Evolutionary conservation across 2,797 vertebrate genomes (phyloP), one percentile per base, ranked within the genome.

Genomic region (Huso huso): DNA sequence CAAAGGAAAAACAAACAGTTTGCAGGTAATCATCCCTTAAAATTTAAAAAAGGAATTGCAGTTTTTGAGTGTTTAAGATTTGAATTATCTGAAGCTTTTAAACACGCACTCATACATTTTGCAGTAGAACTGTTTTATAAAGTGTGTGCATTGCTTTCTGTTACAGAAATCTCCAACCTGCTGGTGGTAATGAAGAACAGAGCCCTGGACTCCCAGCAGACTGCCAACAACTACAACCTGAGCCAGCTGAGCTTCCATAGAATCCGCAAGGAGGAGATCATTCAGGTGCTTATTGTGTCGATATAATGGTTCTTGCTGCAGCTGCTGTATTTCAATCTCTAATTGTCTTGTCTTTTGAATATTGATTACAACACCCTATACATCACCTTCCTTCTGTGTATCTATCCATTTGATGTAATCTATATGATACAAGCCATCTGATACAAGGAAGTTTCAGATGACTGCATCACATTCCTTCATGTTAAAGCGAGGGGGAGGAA

Each of bases 151-250:
- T n/a, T 48, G 13, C 0, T 66, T 49, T 72, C 60, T 73, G 49
- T 79, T 83, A 23, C 85, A 99, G 97, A 99, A 85, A 87, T 96
- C 69, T 98, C 97, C 51, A 99, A 99, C 78, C 79, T 99, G 69
- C 85, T 99, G 52, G 94, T 99, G 78, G 92, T 95, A 65, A 97
- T 94, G 13, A 95, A 93, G 78, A 83, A 87, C 8, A 89, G 90
- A 79, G 92, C 91, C 0, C 84, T 84, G 6, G 68, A 66, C 13
- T 68, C 70, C 15, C 84, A 83, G 83, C 88, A 88, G 23, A 83
- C 89, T 0, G 77, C 78, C 49, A 67, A 11, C 60, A 64, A 49
- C 49, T 83, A 79, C 7, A 67, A 80, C 55, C 85, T 94, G 62
- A 93, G 91, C 63, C 94, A 96, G 79, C 84, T 99, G 80, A 97